Evolutionary conservation across 2,888 invertebrate genomes (phyloP).

Genomic region (Mongoloraphidia duomilia): DNA sequence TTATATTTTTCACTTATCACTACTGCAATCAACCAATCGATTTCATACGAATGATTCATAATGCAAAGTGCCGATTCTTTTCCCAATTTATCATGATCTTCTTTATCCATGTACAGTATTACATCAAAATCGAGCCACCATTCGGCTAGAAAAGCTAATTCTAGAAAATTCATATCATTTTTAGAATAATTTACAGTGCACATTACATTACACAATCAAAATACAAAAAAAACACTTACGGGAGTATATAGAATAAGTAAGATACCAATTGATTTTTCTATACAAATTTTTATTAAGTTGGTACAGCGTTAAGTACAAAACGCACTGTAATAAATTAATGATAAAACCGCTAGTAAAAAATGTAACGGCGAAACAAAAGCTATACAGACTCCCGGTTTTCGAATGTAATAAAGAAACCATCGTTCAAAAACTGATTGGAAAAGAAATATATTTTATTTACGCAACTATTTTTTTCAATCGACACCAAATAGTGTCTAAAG

Average conservation of each 20-base stretch:
- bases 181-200: slow-evolving; percentile 10
- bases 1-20: slow-evolving; percentile 60
- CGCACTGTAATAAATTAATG: slow-evolving; percentile 57
- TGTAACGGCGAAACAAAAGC: slow-evolving; percentile 55
- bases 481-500: too few species aligned
- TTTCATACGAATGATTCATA: slow-evolving; percentile 84
- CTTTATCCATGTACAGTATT: slow-evolving; percentile 55
- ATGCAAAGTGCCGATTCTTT: slow-evolving; percentile 70
- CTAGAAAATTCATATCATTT: slow-evolving; percentile 33
- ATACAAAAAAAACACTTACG: slow-evolving; percentile 53
- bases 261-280: slow-evolving; percentile 67
- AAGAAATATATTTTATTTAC: too few species aligned
- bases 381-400: too few species aligned
- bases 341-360: slow-evolving; percentile 67
- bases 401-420: too few species aligned
- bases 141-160: slow-evolving; percentile 72
- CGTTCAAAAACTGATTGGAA: too few species aligned
- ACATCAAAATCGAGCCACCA: slow-evolving; percentile 73
- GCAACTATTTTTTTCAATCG: too few species aligned
- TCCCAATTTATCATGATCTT: slow-evolving; percentile 59
- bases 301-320: slow-evolving; percentile 55
- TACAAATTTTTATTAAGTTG: slow-evolving; percentile 59
- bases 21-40: slow-evolving; percentile 86
- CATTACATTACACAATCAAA: neutral
- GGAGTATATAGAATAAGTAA: slow-evolving; percentile 68